These are phyloP conservation scores for Falcunculus frontatus DNA, from an alignment of 2,113 vertebrate species.

Conservation along the genomic window DNA sequence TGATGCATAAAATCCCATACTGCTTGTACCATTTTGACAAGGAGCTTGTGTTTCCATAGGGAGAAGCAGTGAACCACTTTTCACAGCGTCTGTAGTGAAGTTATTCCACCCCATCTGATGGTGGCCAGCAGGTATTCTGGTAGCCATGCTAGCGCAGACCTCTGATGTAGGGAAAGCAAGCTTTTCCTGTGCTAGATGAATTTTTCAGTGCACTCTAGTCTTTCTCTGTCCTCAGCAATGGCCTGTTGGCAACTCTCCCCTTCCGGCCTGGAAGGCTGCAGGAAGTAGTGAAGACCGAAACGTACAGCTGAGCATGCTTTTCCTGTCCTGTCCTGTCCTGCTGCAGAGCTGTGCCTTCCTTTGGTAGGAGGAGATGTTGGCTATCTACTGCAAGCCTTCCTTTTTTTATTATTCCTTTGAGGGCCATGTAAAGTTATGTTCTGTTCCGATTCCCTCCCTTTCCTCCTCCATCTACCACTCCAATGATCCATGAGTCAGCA, in stretches of 20 bases:
- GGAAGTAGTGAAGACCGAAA: neutral
- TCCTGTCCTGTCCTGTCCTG: neutral
- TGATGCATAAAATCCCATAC: neutral
- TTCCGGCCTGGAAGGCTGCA: neutral
- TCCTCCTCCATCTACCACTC: neutral
- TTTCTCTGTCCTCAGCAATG: neutral
- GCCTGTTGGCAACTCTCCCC: neutral
- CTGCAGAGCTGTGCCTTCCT: neutral
- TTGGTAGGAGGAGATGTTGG: neutral
- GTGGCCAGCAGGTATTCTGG: neutral
- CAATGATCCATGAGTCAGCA: conserved; percentile 9
- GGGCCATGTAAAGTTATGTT: neutral
- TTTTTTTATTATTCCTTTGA: neutral
- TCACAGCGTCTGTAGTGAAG: rapidly evolving
- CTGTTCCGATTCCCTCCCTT: neutral
- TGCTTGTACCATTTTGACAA: neutral
- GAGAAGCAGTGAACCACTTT: neutral
- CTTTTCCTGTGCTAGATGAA: neutral
- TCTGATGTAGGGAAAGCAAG: neutral
- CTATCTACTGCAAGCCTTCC: neutral
- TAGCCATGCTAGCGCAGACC: rapidly evolving
- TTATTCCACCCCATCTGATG: neutral
- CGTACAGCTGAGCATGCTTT: neutral
- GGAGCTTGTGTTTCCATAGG: rapidly evolving
- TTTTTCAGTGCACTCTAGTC: neutral